These are phyloP conservation scores for Sogatella furcifera DNA, from an alignment of 1,140 invertebrate species.

Conservation along the genomic window DNA sequence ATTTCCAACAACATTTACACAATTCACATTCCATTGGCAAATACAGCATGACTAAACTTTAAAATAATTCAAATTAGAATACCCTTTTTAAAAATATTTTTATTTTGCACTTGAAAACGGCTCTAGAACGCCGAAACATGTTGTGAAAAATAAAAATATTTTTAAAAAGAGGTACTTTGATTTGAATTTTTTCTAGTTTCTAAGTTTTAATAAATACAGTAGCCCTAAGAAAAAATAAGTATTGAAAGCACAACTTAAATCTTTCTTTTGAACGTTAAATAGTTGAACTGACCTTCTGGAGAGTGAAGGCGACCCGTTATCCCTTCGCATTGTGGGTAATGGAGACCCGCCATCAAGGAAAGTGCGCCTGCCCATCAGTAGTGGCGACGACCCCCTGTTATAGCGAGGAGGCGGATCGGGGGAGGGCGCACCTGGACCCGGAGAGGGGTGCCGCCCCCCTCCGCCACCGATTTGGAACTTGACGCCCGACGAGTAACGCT, in stretches of 20 bases:
- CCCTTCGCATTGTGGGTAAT: slow-evolving; percentile 20
- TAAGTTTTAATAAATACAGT: too few species aligned
- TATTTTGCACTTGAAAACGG: too few species aligned
- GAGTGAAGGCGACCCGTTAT: slow-evolving; percentile 38
- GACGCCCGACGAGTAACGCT: slow-evolving; percentile 60
- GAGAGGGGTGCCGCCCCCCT: not conserved
- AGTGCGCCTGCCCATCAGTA: slow-evolving; percentile 30
- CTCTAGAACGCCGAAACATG: too few species aligned
- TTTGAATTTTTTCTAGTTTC: too few species aligned
- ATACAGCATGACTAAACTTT: too few species aligned
- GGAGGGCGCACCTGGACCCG: slow-evolving; percentile 23
- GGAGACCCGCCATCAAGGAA: slow-evolving; percentile 39
- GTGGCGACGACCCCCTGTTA: slow-evolving; percentile 15
- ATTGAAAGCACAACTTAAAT: slow-evolving; percentile 1
- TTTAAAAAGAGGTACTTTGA: too few species aligned
- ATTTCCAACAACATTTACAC: too few species aligned
- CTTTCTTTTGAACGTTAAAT: too few species aligned
- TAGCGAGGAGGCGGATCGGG: slow-evolving; percentile 20
- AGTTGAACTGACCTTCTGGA: slow-evolving; percentile 41
- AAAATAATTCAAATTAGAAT: too few species aligned
- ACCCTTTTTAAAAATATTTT: too few species aligned
- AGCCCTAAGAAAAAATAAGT: not conserved
- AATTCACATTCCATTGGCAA: too few species aligned
- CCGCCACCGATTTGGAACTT: slow-evolving; percentile 42
- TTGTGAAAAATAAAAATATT: too few species aligned